phyloP scores from a whole-genome alignment of 2,797 vertebrate species.

The Cryptoprocta ferox region DNA sequence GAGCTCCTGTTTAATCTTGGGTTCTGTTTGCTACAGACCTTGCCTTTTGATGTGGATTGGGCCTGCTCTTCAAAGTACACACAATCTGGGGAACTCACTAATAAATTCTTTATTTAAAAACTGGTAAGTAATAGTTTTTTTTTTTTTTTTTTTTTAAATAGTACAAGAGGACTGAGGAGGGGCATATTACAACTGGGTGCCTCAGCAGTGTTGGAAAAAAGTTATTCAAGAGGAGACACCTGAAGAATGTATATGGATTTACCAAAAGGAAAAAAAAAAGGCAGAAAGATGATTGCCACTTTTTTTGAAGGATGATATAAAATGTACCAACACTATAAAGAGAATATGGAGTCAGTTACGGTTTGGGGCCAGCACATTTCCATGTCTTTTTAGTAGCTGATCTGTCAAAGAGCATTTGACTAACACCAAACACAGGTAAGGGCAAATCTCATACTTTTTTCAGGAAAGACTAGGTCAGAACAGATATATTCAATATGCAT shows the following conservation, averaged over 20 bases:
- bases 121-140: neutral
- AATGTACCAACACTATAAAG: neutral
- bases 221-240: neutral
- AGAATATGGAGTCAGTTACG: neutral
- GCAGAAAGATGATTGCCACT: neutral
- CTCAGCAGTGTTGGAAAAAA: neutral
- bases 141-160: no score
- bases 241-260: neutral
- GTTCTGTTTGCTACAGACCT: neutral
- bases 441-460: neutral
- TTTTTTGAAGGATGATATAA: neutral
- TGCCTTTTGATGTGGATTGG: neutral
- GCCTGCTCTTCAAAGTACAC: neutral
- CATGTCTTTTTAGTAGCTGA: neutral
- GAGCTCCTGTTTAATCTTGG: neutral
- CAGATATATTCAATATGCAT: neutral
- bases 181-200: neutral
- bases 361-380: neutral
- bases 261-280: neutral
- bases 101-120: neutral
- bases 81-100: neutral
- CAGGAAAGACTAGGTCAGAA: neutral
- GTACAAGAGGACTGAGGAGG: neutral
- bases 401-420: neutral
- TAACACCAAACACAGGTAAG: neutral